Evolutionary conservation across 2,113 vertebrate genomes (phyloP), one percentile per base, ranked within the genome.

Genomic region (Limnothrissa miodon): DNA sequence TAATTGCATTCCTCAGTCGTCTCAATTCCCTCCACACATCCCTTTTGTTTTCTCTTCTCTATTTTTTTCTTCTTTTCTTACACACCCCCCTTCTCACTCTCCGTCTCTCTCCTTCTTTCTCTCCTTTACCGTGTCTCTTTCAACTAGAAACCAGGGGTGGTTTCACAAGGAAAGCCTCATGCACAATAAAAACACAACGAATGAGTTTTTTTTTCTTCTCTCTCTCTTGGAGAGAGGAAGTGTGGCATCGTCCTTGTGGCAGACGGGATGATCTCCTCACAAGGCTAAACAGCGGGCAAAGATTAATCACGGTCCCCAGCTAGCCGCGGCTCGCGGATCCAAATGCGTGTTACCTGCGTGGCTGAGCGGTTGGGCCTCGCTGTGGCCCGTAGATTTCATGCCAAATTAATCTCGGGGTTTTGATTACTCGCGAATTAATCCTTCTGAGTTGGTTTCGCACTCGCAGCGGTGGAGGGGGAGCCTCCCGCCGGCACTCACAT

Each of bases 1-100:
- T 93, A 93, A 93, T 94, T 91, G 89, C 88, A 87, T 86, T 87
- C 86, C 81, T 85, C 83, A 88, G 86, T 87, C 85, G 87, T 91
- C 88, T 91, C 85, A 70, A 86, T 82, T 84, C 81, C 17, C 74
- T 74, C 25, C 15, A 29, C 66, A 74, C 25, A 36, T 74, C 17
- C 66, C 36, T 17, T 36, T 74, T 53, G 85, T 81, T 89, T 91
- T 88, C 85, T 56, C 84, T 81, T 89, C 90, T 89, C 85, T 87
- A 86, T 89, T 88, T 91, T 74, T 74, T 33, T 74, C 33, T 74
- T 74, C 66, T 33, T 66, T 74, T 33, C 11, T 36, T 36, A 15
- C 17, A 5, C 15, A 36, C 1, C 48, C 78, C 82, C 44, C 59
- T 36, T 39, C 5, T 84, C 51, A 5, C 29, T 70, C 19, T 81